phyloP scores from a whole-genome alignment of 35 echinoderm and acorn worm species.

The Apostichopus japonicus region DNA sequence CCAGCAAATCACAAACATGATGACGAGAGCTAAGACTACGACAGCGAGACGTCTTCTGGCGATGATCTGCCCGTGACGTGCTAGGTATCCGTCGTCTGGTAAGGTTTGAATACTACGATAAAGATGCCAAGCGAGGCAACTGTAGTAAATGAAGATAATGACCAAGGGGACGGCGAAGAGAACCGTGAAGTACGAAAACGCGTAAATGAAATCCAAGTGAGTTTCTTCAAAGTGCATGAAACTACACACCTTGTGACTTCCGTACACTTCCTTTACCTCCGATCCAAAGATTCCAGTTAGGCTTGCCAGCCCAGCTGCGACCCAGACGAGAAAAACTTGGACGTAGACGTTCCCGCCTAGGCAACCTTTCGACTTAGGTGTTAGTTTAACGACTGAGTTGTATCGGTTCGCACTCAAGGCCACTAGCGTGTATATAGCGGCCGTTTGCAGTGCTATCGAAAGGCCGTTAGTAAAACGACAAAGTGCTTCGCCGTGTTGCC shows the following conservation, averaged over 20 bases:
- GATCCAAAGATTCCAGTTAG: slow-evolving; percentile 43
- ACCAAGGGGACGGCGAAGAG: slow-evolving; percentile 38
- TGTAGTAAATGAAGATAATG: slow-evolving; percentile 56
- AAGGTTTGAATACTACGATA: slow-evolving; percentile 45
- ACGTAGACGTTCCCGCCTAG: slow-evolving; percentile 46
- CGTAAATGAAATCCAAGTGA: slow-evolving; percentile 29
- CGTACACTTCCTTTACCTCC: neutral
- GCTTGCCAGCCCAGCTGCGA: neutral
- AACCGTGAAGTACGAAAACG: slow-evolving; percentile 28
- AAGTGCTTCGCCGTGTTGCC: slow-evolving; percentile 25
- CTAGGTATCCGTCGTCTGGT: slow-evolving; percentile 55
- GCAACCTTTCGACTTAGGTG: slow-evolving; percentile 29
- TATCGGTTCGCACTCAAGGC: slow-evolving; percentile 46
- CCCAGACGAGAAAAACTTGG: slow-evolving; percentile 34
- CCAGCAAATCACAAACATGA: slow-evolving; percentile 46
- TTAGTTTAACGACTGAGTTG: slow-evolving; percentile 16
- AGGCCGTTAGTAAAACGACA: neutral
- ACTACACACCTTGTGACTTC: neutral
- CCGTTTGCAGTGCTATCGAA: slow-evolving; percentile 30
- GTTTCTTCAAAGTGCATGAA: slow-evolving; percentile 48
- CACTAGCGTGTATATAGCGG: slow-evolving; percentile 35
- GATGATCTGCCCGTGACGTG: slow-evolving; percentile 31
- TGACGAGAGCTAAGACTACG: slow-evolving; percentile 50
- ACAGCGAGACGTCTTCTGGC: slow-evolving; percentile 29
- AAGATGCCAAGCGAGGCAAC: slow-evolving; percentile 51